Base-by-base conservation (phyloP, 2,113 vertebrate species). In the Malaclemys terrapin region DNA sequence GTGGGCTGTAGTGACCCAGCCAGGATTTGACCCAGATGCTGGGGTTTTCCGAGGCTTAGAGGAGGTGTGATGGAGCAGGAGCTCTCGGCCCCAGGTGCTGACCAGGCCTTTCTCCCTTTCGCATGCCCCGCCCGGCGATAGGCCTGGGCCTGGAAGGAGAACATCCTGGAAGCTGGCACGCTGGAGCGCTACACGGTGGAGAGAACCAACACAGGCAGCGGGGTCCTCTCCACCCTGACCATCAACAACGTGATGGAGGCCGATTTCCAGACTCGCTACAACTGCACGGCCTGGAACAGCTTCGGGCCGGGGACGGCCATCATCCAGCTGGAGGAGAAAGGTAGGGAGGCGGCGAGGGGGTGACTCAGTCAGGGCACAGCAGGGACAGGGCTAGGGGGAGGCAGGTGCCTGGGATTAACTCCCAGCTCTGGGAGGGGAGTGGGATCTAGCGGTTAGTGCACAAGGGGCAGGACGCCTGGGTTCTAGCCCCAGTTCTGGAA, bases 141-240 rank as follows among this genome's bases (percentile, higher is more conserved):
- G 99, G 99, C 99, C 1, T 99, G 99, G 99, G 99, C 99, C 0
- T 99, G 99, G 99, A 99, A 99, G 96, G 99, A 99, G 98, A 99
- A 99, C 72, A 98, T 99, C 59, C 96, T 99, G 98, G 99, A 99
- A 95, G 98, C 98, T 42, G 99, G 99, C 56, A 99, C 99, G 8
- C 97, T 99, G 97, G 99, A 99, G 92, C 95, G 99, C 19, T 99
- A 99, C 97, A 99, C 99, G 0, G 99, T 99, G 95, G 99, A 99
- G 96, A 98, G 99, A 96, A 99, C 98, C 52, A 99, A 99, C 84
- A 98, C 98, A 0, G 99, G 98, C 53, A 98, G 97, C 0, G 99
- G 99, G 0, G 99, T 99, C 20, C 98, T 99, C 56, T 99, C 99
- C 95, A 99, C 99, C 0, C 98, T 99, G 92, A 99, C 99, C 98